Percentiles rank a stretch among this genome's conserved stretches.
These are phyloP conservation scores for Acanthosepion pharaonis DNA, from an alignment of 2,888 invertebrate species.

Conservation along the genomic window DNA sequence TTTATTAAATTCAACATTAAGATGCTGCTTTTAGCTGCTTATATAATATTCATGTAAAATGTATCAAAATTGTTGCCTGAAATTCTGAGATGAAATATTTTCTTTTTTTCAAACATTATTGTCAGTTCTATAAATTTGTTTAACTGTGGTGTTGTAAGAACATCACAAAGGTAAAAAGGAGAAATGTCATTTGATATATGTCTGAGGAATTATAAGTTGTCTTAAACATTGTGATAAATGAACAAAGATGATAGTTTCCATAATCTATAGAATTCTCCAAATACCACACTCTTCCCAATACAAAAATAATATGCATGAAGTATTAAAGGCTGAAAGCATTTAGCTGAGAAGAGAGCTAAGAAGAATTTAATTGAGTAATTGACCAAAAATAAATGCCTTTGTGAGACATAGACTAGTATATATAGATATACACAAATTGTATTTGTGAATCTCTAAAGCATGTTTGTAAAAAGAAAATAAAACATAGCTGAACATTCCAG, in stretches of 20 bases:
- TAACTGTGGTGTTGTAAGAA: neutral
- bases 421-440: no score
- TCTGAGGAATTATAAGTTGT: neutral
- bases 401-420: no score
- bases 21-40: neutral
- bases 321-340: no score
- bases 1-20: neutral
- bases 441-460: no score
- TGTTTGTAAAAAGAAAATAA: no score
- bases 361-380: no score
- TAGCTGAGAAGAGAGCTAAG: no score
- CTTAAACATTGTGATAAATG: no score
- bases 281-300: neutral
- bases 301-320: neutral
- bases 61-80: conserved; percentile 36
- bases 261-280: neutral
- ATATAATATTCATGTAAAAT: neutral
- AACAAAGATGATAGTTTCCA: neutral
- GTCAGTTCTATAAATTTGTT: neutral
- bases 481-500: no score
- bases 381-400: no score
- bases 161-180: neutral
- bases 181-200: neutral
- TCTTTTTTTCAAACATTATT: neutral
- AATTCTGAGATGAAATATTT: neutral